Percentiles rank a stretch among this genome's conserved stretches.
phyloP scores from a whole-genome alignment of 2,888 invertebrate species.

The Thelaira solivaga region DNA sequence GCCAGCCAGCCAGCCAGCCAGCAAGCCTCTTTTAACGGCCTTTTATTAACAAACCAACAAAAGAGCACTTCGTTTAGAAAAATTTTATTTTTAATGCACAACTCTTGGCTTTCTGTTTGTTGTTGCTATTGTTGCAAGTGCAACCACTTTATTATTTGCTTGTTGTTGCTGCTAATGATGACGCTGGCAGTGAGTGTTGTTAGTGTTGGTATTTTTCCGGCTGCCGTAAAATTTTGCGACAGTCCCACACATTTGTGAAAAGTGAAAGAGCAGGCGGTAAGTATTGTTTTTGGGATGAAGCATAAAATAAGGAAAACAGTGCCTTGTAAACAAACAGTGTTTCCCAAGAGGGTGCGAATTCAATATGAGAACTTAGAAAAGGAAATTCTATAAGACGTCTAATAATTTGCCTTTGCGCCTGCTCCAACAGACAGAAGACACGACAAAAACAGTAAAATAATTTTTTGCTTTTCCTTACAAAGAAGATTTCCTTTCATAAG shows the following conservation, averaged over 20 bases:
- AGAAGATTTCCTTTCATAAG: no score
- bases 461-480: no score
- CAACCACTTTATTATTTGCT: neutral
- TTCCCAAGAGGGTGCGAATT: no score
- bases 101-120: slow-evolving; percentile 8
- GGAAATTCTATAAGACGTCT: no score
- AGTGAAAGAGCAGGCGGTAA: slow-evolving; percentile 58
- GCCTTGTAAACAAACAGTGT: slow-evolving; percentile 6
- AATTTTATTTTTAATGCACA: no score
- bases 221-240: slow-evolving; percentile 14
- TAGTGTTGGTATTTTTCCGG: neutral
- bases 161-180: slow-evolving; percentile 5
- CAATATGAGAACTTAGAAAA: neutral
- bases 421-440: no score
- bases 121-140: neutral
- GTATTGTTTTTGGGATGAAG: slow-evolving; percentile 48
- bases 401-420: no score
- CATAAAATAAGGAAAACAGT: neutral
- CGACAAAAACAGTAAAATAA: no score
- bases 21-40: neutral
- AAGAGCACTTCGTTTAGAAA: slow-evolving; percentile 7
- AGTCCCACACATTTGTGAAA: slow-evolving; percentile 27
- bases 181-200: neutral
- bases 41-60: neutral
- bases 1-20: no score